Base-by-base conservation (phyloP, 2,113 vertebrate genomes). In the Mesocricetus auratus region DNA sequence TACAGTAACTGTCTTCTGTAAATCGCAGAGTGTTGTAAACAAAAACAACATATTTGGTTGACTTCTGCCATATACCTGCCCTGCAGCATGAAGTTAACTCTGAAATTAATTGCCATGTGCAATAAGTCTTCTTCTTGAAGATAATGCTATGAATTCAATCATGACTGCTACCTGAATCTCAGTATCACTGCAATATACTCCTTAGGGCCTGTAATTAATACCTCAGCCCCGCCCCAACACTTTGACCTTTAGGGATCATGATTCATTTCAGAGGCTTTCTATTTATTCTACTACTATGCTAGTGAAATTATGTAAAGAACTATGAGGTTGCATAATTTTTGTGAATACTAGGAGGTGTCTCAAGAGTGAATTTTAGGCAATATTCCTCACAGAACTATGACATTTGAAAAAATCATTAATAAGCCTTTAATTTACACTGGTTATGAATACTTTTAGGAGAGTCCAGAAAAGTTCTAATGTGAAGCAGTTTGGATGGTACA, bases 1-100 rank as follows among this genome's bases (percentile, higher is more conserved):
- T n/a, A 88, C 53, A 75, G n/a, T 96, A 96, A 90, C 45, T 17
- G 42, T 83, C 68, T 87, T 83, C 36, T 31, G 13, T 31, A 78
- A 95, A 78, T 69, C 22, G 2, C 50, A 22, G 39, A 68, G 33
- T 77, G 31, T 33, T 3, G 3, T 31, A n/a, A 86, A 68, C 24
- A 31, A 82, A 11, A 50, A 12, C 21, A 75, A 90, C 68, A 69
- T 68, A 16, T 39, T 92, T 69, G 42, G 42, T 33, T 93, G 19
- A 45, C 66, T 93, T 62, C 64, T 42, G n/a, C 62, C 71, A 94
- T 71, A 45, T 89, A 74, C n/a, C 42, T 39, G 53, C 5, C 75
- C 9, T 62, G 33, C 9, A 69, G 56, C 71, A 50, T 16, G 5
- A 94, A 60, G 66, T 2, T 60, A 90, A 66, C 21, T 69, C 66